Base-by-base conservation (phyloP, 2,797 vertebrate genomes). In the Spinus olivaceus region DNA sequence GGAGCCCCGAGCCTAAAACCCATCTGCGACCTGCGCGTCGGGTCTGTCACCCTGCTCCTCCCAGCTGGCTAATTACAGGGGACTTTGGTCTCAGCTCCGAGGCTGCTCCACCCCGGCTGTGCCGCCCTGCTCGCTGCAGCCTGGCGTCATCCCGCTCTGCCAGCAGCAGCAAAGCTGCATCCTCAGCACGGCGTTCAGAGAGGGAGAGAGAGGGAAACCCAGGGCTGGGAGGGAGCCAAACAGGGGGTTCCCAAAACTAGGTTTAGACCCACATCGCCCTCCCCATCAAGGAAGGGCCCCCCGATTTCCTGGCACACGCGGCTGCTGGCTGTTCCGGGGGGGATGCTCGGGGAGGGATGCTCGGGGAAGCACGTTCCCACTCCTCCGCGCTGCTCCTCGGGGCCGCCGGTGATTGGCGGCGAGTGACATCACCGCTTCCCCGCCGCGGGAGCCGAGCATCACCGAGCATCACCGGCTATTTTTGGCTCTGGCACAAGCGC, bases 391-490 rank as follows among this genome's bases (percentile, higher is more conserved):
- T 86, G 94, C 96, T 97, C 96, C 83, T 93, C 95, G 51, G 95
- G 94, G 97, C 97, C 57, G 96, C 95, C 95, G 76, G 96, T 97
- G 98, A 98, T 98, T 98, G 98, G 98, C 96, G 98, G 94, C 82
- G 14, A 88, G 97, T 98, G 98, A 98, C 98, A 98, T 98, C 98
- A 98, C 97, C 95, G 96, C 96, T 97, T 96, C 97, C 97, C 97
- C 96, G 96, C 97, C 97, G 90, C 97, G 97, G 95, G 97, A 97
- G 96, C 95, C 96, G 96, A 89, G 87, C 87, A 89, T 70, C 83
- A 70, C 70, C 63, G 86, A 97, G 96, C 96, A 97, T 97, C 97
- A 97, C 95, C 88, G 95, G 97, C 97, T 98, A 98, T 98, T 98
- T 98, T 98, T 98, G 98, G 98, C 97, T 97, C 96, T 51, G 80